Evolutionary conservation across 2,797 vertebrate genomes (phyloP), one percentile per base, ranked within the genome.

Genomic region (Brachyrhaphis roseni): DNA sequence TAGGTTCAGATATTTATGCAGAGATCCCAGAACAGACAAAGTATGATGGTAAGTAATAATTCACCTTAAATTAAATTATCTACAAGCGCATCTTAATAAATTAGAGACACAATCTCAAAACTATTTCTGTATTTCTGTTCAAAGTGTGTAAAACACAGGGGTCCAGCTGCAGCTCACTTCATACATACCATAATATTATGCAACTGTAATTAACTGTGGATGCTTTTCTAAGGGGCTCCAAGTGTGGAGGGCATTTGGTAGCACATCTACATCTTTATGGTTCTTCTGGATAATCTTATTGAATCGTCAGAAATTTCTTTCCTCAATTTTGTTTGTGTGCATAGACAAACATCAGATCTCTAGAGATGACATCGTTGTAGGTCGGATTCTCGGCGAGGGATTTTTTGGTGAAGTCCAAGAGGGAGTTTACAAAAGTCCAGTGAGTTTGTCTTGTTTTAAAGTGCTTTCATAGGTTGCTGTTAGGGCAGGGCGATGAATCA

Each of bases 401-500:
- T 98, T 98, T 87, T 98, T 99, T 0, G 98, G 98, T 62, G 97
- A 98, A 86, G 98, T 99, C 78, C 96, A 98, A 0, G 96, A 97
- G 16, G 98, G 97, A 26, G 88, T 97, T 86, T 98, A 97, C 86
- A 97, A 95, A 77, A 97, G 94, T 81, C 95, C 94, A 0, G 98
- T 97, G 90, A 95, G 96, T 95, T 76, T 10, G 3, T 31, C 5
- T 76, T 0, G 0, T 5, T 26, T 43, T 7, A 15, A 16, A 7
- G 2, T 43, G 7, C 45, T n/a, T 41, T 59, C n/a, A 59, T 16
- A 59, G n/a, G 18, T 41, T 39, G 36, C 36, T 2, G 31, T 46
- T 53, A 53, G 8, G 23, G 23, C 51, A 53, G 51, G 51, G 2
- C 3, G 3, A 53, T 11, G 26, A 53, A 53, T 53, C 51, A 4